phyloP scores from a whole-genome alignment of 2,888 invertebrate genomes.

The Leptothorax acervorum region DNA sequence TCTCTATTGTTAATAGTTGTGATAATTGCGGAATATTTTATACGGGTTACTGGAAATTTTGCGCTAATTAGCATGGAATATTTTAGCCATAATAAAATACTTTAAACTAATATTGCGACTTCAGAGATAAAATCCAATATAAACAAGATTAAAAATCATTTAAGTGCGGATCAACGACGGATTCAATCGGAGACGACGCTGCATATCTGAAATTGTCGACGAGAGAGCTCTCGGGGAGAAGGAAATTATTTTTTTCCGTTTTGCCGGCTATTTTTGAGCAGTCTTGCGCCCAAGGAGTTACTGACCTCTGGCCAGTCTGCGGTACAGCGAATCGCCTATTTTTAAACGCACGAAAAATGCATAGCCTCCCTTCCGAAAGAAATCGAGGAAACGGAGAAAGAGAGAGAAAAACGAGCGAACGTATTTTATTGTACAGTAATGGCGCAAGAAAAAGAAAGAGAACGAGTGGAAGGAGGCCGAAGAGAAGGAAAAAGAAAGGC shows the following conservation, averaged over 20 bases:
- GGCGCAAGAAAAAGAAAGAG: slow-evolving; percentile 15
- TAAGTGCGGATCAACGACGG: slow-evolving; percentile 17
- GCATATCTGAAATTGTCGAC: slow-evolving; percentile 64
- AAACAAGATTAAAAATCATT: slow-evolving; percentile 5
- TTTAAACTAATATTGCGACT: background rate
- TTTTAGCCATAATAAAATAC: background rate
- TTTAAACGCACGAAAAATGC: slow-evolving; percentile 84
- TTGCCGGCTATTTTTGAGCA: slow-evolving; percentile 81
- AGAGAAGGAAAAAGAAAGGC: slow-evolving; percentile 10
- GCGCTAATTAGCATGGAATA: background rate
- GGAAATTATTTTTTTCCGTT: slow-evolving; percentile 79
- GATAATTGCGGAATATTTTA: background rate
- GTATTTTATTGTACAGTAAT: slow-evolving; percentile 25
- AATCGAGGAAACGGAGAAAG: slow-evolving; percentile 59
- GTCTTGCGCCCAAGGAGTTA: slow-evolving; percentile 82
- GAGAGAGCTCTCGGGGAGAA: slow-evolving; percentile 50
- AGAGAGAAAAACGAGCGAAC: background rate
- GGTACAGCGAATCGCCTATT: slow-evolving; percentile 81
- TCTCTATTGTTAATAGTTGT: background rate
- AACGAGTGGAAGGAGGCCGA: background rate
- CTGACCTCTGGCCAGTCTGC: slow-evolving; percentile 85
- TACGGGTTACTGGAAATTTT: background rate
- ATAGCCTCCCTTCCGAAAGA: slow-evolving; percentile 78
- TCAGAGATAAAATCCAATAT: background rate
- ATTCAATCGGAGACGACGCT: slow-evolving; percentile 38